phyloP scores from a whole-genome alignment of 2,888 invertebrate species.

The Drosophila antonietae region DNA sequence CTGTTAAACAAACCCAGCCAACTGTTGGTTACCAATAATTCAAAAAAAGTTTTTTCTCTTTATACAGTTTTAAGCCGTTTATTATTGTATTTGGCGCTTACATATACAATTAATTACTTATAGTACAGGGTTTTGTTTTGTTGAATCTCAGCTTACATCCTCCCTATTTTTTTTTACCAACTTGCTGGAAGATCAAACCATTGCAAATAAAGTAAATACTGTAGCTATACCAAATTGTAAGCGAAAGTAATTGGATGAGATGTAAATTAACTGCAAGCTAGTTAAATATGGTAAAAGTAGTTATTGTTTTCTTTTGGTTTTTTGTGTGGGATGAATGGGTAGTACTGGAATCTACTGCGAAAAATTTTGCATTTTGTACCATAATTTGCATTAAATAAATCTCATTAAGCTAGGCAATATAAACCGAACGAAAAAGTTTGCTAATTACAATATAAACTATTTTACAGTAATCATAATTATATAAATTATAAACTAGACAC shows the following conservation, averaged over 20 bases:
- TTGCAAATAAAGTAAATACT: slow-evolving; percentile 67
- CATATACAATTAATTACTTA: slow-evolving; percentile 70
- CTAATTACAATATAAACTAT: slow-evolving; percentile 77
- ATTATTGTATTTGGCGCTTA: slow-evolving; percentile 68
- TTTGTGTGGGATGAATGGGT: slow-evolving; percentile 21
- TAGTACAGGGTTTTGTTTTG: slow-evolving; percentile 67
- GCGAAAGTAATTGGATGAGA: slow-evolving; percentile 39
- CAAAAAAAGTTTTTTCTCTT: slow-evolving; percentile 1
- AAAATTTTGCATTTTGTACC: slow-evolving; percentile 71
- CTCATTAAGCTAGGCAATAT: slow-evolving; percentile 72
- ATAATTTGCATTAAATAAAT: slow-evolving; percentile 76
- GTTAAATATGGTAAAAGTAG: slow-evolving; percentile 13
- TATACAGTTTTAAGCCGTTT: slow-evolving; percentile 49
- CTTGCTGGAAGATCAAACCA: slow-evolving; percentile 72
- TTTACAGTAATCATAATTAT: slow-evolving; percentile 70
- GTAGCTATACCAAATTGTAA: slow-evolving; percentile 45
- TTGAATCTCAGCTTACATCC: slow-evolving; percentile 60
- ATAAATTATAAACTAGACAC: slow-evolving; percentile 74
- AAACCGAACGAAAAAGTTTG: slow-evolving; percentile 71
- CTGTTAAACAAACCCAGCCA: background rate
- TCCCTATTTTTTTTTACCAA: slow-evolving; percentile 39
- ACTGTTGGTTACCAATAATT: slow-evolving; percentile 1
- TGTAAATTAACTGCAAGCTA: slow-evolving; percentile 23
- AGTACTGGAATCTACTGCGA: slow-evolving; percentile 57
- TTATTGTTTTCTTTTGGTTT: slow-evolving; percentile 1